A percentile compares a stretch with the other conserved stretches of the same genome.
Evolutionary conservation across 2,888 invertebrate genomes (phyloP).

Genomic region (Leptothorax acervorum): DNA sequence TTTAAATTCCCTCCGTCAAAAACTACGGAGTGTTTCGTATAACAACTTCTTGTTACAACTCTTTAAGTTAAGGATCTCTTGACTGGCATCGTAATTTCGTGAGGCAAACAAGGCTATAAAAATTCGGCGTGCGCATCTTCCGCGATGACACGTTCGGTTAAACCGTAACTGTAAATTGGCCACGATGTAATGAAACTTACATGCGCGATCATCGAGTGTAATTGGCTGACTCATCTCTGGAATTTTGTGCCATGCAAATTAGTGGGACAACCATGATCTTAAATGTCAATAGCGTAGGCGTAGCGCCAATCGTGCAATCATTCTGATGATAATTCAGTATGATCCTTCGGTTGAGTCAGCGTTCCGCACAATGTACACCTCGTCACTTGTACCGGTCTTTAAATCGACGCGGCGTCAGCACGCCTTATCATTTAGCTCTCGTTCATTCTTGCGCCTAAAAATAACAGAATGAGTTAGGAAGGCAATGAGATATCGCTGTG

Average conservation of each 20-base stretch:
- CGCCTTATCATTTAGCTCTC: constrained; percentile 3
- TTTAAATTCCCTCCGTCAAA: background rate
- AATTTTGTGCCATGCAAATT: constrained; percentile 53
- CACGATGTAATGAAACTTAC: constrained; percentile 28
- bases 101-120: constrained; percentile 25
- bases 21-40: background rate
- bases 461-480: background rate
- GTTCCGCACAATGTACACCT: constrained; percentile 23
- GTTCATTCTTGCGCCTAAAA: background rate
- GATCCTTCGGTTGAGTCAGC: constrained; percentile 61
- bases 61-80: background rate
- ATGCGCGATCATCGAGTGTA: constrained; percentile 45
- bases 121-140: constrained; percentile 16
- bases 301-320: constrained; percentile 43
- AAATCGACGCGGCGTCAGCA: background rate
- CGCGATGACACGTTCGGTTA: constrained; percentile 7
- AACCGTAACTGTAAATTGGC: constrained; percentile 42
- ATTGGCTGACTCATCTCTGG: constrained; percentile 63
- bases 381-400: background rate
- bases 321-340: constrained; percentile 66
- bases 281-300: constrained; percentile 61
- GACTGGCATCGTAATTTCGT: constrained; percentile 7
- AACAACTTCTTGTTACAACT: background rate
- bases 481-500: background rate
- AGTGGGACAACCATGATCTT: constrained; percentile 32